Conservation (phyloP, 2,113 vertebrate genomes). For the Phaethon lepturus region DNA sequence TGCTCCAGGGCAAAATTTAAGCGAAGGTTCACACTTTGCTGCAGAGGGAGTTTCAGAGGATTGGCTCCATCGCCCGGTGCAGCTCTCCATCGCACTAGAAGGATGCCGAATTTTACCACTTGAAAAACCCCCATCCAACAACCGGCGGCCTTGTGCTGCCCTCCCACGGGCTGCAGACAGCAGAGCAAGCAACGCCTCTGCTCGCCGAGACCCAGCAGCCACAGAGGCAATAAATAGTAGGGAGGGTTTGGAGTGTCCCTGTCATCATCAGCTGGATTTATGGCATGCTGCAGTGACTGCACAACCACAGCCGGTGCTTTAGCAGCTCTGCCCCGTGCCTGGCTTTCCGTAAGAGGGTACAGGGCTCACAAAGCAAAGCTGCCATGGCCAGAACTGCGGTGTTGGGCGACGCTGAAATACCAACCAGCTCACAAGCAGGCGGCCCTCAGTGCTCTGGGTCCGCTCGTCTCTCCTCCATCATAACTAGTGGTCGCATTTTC, state of each 20-base stretch:
- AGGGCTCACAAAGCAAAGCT: background rate
- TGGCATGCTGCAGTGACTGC: background rate
- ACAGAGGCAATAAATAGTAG: rapidly evolving
- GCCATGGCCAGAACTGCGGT: background rate
- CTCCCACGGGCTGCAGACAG: background rate
- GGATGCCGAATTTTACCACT: background rate
- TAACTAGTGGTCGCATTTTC: background rate
- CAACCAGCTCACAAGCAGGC: background rate
- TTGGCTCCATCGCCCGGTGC: background rate
- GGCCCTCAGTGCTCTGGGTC: rapidly evolving
- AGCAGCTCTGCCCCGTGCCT: background rate
- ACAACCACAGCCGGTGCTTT: background rate
- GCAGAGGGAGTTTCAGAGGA: background rate
- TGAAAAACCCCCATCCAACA: background rate
- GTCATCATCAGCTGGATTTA: background rate
- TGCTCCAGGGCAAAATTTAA: background rate
- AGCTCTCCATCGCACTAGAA: rapidly evolving
- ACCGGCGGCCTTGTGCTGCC: constrained; percentile 18
- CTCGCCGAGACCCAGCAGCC: background rate
- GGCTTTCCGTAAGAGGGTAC: background rate
- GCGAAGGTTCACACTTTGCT: background rate
- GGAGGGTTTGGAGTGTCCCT: background rate
- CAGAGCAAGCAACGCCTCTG: background rate
- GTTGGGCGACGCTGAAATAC: background rate
- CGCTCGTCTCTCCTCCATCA: rapidly evolving